Evolutionary conservation across 2,888 invertebrate species (phyloP).

Genomic region (Neocrepidodera transversa): DNA sequence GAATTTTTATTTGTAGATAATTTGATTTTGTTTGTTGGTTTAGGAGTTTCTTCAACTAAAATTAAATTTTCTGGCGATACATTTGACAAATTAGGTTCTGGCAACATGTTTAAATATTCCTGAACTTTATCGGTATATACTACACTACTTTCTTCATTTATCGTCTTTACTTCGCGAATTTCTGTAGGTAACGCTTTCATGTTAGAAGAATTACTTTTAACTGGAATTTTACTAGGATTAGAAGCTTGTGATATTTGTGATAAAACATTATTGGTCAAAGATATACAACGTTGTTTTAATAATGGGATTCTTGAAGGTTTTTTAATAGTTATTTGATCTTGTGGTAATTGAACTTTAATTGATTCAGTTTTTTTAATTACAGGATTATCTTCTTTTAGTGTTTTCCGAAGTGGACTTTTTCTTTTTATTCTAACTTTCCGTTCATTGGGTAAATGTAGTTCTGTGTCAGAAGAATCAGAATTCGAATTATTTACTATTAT

Average conservation of each 20-base stretch:
- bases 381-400: neutral
- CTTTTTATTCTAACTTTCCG: neutral
- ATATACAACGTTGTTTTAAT: slow-evolving; percentile 51
- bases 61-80: neutral
- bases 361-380: slow-evolving; percentile 38
- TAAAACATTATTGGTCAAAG: slow-evolving; percentile 47
- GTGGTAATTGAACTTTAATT: slow-evolving; percentile 53
- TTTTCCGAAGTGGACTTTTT: neutral
- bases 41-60: neutral
- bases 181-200: slow-evolving; percentile 7
- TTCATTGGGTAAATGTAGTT: neutral
- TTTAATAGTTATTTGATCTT: slow-evolving; percentile 49
- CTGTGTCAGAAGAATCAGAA: slow-evolving; percentile 3
- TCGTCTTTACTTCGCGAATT: neutral
- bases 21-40: slow-evolving; percentile 33
- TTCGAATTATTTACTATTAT: neutral
- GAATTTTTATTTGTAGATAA: slow-evolving; percentile 52
- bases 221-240: slow-evolving; percentile 54
- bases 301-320: slow-evolving; percentile 57
- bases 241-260: slow-evolving; percentile 40
- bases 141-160: neutral
- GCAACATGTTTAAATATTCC: slow-evolving; percentile 9
- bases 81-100: neutral
- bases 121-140: slow-evolving; percentile 4
- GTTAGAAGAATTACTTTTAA: slow-evolving; percentile 39